phyloP scores from a whole-genome alignment of 2,113 vertebrate species.

The Sapayoa aenigma region DNA sequence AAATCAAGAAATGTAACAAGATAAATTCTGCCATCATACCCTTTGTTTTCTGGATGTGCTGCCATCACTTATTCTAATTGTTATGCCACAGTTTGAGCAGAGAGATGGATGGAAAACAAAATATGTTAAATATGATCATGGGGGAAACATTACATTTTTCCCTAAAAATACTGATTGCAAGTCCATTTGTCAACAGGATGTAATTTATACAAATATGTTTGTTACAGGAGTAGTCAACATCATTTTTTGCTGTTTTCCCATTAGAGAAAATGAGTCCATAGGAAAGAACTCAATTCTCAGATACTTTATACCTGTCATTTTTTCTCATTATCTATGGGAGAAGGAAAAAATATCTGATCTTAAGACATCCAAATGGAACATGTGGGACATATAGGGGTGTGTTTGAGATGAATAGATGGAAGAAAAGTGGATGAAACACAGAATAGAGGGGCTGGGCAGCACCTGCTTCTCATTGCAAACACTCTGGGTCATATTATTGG shows the following conservation, averaged over 20 bases:
- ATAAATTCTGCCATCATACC: constrained; percentile 46
- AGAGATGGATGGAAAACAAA: constrained; percentile 27
- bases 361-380: background rate
- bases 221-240: background rate
- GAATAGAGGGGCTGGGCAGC: too few relatives aligned
- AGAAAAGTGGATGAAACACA: background rate
- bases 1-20: constrained; percentile 55
- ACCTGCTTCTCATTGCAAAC: background rate
- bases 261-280: background rate
- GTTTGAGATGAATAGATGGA: background rate
- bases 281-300: background rate
- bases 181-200: constrained; percentile 20
- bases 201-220: constrained; percentile 55
- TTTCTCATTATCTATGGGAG: background rate
- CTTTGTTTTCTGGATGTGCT: constrained; percentile 61
- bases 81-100: constrained; percentile 39
- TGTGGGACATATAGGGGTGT: background rate
- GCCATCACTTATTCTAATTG: constrained; percentile 65
- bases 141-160: constrained; percentile 9
- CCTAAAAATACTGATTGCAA: background rate
- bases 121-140: constrained; percentile 25
- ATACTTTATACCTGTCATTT: background rate
- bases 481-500: background rate
- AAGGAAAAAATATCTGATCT: background rate
- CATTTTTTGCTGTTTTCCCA: background rate